Percentiles rank a stretch among this genome's conserved stretches.
phyloP scores from a whole-genome alignment of 2,797 vertebrate genomes.

The Chaenodraco wilsoni region DNA sequence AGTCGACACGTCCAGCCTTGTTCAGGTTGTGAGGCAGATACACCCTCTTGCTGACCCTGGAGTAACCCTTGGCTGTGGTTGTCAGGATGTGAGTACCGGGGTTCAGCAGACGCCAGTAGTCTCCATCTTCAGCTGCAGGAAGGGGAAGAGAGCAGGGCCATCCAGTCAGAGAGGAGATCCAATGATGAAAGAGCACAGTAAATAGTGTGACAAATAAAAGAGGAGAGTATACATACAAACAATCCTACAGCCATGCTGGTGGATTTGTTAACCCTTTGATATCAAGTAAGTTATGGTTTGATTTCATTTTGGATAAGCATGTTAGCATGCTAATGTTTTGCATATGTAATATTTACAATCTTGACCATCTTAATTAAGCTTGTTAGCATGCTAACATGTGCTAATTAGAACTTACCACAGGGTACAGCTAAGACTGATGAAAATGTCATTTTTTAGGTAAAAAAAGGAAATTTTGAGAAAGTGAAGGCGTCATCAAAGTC shows the following conservation, averaged over 20 bases:
- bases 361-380: neutral
- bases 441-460: neutral
- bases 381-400: neutral
- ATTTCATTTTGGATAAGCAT: neutral
- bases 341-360: neutral
- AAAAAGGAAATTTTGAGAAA: neutral
- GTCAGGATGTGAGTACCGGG: conserved; percentile 89
- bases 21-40: conserved; percentile 87
- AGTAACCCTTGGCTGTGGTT: conserved; percentile 89
- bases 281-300: too few relatives aligned
- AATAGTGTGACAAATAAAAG: neutral
- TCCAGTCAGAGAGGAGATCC: neutral
- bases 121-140: conserved; percentile 89
- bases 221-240: neutral
- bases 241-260: neutral
- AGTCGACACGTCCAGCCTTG: conserved; percentile 90
- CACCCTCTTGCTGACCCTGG: conserved; percentile 89
- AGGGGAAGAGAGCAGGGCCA: neutral
- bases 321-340: neutral
- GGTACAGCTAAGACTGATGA: neutral
- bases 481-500: neutral
- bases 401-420: neutral
- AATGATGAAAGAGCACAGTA: neutral
- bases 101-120: conserved; percentile 94
- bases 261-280: too few relatives aligned